Conservation (phyloP, 2,797 vertebrate genomes). For the Myotis pilosus region DNA sequence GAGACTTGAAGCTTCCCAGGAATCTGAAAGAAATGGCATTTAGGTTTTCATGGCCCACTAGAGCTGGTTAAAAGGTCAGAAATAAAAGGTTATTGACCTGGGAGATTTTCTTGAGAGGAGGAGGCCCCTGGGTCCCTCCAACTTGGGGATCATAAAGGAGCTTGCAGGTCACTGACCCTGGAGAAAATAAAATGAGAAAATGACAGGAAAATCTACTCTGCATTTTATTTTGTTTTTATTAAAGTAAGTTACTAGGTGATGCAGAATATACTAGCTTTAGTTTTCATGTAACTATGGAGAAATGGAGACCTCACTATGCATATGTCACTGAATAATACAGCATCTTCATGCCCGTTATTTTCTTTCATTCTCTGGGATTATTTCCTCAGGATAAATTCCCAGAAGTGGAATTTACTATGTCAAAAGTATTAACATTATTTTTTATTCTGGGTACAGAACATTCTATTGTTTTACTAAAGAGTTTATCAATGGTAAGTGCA, state of each 20-base stretch:
- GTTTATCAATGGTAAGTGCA: neutral
- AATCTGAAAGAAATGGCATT: conserved; percentile 82
- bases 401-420: neutral
- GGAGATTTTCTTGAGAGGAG: conserved; percentile 79
- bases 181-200: conserved; percentile 74
- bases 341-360: neutral
- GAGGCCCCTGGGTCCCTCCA: conserved; percentile 72
- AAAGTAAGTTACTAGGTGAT: conserved; percentile 67
- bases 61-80: conserved; percentile 84
- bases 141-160: conserved; percentile 77
- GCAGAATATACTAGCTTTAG: neutral
- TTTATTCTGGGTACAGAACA: neutral
- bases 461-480: neutral
- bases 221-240: conserved; percentile 65
- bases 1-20: conserved; percentile 81
- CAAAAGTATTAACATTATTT: neutral
- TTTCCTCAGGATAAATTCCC: neutral
- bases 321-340: neutral
- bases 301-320: neutral
- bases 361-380: neutral
- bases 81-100: conserved; percentile 86
- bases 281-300: neutral
- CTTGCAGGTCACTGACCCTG: conserved; percentile 78
- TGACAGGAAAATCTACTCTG: conserved; percentile 60
- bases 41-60: conserved; percentile 84